Evolutionary conservation across 1,140 invertebrate genomes (phyloP).

Genomic region (Chionoecetes opilio): DNA sequence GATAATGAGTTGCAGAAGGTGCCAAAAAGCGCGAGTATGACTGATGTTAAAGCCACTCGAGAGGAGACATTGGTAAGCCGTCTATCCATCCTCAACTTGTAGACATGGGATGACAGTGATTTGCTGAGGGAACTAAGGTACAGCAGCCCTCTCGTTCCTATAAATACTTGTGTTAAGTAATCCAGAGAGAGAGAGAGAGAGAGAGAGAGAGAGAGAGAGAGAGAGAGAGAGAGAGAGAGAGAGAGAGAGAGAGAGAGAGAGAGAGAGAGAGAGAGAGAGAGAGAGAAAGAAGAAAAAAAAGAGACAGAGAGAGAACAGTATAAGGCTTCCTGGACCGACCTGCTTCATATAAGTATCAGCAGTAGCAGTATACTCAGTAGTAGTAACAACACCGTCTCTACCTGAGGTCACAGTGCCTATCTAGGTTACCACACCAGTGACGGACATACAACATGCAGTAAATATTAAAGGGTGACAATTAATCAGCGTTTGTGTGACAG

Average conservation of each 20-base stretch:
- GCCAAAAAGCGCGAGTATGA: too few relatives aligned
- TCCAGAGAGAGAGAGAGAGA: not conserved
- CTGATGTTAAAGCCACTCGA: not conserved
- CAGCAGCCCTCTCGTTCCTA: too few relatives aligned
- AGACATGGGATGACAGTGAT: not conserved
- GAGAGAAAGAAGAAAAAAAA: conserved; percentile 42
- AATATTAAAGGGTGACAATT: too few relatives aligned
- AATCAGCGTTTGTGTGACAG: too few relatives aligned
- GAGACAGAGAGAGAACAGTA: not conserved
- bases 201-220: not conserved
- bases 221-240: conserved; percentile 4
- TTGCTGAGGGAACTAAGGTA: not conserved
- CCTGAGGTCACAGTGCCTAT: too few relatives aligned
- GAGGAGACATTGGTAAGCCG: not conserved
- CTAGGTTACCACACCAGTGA: too few relatives aligned
- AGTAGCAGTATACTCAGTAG: not conserved
- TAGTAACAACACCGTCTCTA: too few relatives aligned
- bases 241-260: conserved; percentile 3
- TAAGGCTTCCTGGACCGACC: not conserved
- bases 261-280: conserved; percentile 51
- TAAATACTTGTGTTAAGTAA: not conserved
- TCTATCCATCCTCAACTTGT: not conserved
- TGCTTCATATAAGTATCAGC: not conserved
- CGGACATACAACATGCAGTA: too few relatives aligned
- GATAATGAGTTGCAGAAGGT: too few relatives aligned